Conservation (phyloP, 1,140 invertebrate species). For the Cryptotermes secundus region DNA sequence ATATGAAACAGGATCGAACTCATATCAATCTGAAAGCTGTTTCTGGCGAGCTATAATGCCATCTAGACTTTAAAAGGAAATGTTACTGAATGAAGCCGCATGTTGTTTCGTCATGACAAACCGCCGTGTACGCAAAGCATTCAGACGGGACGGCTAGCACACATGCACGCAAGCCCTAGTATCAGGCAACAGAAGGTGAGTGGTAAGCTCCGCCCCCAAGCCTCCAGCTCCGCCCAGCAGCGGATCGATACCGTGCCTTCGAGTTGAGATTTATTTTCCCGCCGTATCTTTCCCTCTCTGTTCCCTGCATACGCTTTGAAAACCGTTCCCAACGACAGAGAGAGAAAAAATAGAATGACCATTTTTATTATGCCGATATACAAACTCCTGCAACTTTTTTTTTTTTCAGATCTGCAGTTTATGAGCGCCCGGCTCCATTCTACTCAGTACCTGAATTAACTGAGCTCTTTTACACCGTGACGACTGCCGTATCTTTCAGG, state of each 20-base stretch:
- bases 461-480: no score
- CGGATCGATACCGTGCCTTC: neutral
- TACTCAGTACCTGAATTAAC: no score
- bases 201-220: neutral
- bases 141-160: neutral
- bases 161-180: neutral
- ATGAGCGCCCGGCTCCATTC: no score
- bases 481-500: no score
- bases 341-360: neutral
- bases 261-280: constrained; percentile 26
- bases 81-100: neutral
- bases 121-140: neutral
- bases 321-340: neutral
- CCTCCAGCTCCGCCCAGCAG: constrained; percentile 13
- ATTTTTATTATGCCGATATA: neutral
- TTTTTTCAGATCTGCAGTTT: no score
- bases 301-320: neutral
- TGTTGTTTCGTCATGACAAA: neutral
- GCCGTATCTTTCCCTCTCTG: constrained; percentile 7
- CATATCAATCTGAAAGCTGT: no score
- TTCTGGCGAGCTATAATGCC: neutral
- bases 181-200: neutral
- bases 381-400: no score
- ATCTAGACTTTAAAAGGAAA: neutral
- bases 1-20: no score